Base-by-base conservation (phyloP, 2,113 vertebrate species). In the Athene noctua region DNA sequence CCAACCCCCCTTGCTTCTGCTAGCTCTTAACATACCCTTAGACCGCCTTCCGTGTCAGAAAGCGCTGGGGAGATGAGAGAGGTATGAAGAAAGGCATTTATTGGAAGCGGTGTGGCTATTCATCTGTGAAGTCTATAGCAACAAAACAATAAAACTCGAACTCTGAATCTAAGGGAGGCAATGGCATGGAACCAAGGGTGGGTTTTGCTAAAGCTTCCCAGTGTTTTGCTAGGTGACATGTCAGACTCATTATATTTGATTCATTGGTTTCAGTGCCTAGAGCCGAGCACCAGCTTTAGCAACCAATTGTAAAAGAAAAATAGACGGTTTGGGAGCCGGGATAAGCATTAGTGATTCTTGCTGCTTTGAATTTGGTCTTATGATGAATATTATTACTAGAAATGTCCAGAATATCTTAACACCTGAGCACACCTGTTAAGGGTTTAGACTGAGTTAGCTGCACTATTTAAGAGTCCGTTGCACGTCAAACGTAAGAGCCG, bases 231-330 rank as follows among this genome's bases (percentile, higher is more conserved):
- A 85, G 96, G 73, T 94, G 95, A 88, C 66, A 80, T 16, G 57
- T 96, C 95, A 90, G 82, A 52, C 85, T 97, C 95, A 94, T 97
- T 97, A 94, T 62, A 29, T 92, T 96, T 97, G 96, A 98, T 96
- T 96, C 95, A 97, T 93, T 91, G 92, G 40, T 68, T 96, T 94
- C 61, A 12, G 68, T 38, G 75, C 90, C 82, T 71, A 36, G 57
- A 94, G 93, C 94, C 30, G 57, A 96, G 80, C 65, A 21, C 18
- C 74, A 70, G 63, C 96, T 96, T 96, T 63, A 71, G 59, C 57
- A 79, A 57, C 46, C 55, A 40, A n/a, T 49, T 58, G 54, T 49
- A 71, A 86, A 84, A 92, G 93, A 81, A 83, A 59, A 92, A 94
- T 27, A 57, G 68, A 86, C 6, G 42, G 70, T 71, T 88, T 47